Evolutionary conservation across 1,140 invertebrate genomes (phyloP), one percentile per base, ranked within the genome.

Genomic region (Aphaenogaster ashmeadi): DNA sequence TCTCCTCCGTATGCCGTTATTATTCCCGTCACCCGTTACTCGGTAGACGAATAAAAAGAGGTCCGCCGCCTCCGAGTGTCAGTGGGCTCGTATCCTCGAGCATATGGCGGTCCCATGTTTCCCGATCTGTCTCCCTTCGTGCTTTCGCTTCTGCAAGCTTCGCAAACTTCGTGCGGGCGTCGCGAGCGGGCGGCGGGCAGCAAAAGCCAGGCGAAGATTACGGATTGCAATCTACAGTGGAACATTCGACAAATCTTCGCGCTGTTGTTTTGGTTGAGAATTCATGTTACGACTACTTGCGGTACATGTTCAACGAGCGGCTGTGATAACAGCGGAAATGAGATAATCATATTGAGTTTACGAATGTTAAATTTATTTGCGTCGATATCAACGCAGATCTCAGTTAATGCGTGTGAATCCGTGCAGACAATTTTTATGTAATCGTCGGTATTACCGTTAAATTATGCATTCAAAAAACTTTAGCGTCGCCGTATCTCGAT

Each of bases 21-120:
- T 91, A 92, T 88, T 92, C 91, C 91, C 86, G 89, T 91, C 91
- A 87, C 64, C 91, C 91, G 91, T 92, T 92, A 92, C 91, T 89
- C 69, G 77, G 27, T 78, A 69, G 58, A 79, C 36, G 50, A 91
- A 87, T 88, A 90, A 91, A 91, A 91, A 91, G 87, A 90, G 62
- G 72, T 87, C 33, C 80, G 47, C 56, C 66, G 89, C 86, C 71
- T 87, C 71, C 67, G 41, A 87, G 81, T 62, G 54, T 84, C 89
- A 89, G 69, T 90, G 71, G 86, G 78, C 86, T 90, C 72, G 74
- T 60, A 77, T 81, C 72, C 38, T 78, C 52, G 36, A 64, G 64
- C 81, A 83, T 87, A 67, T 67, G 86, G 80, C 50, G 33, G 18
- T 38, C 67, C 78, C 47, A 80, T 75, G 88, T 89, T 79, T 87